A percentile compares a stretch with the other conserved stretches of the same genome.
Evolutionary conservation across 2,888 invertebrate species (phyloP).

Genomic region (Deilephila porcellus): DNA sequence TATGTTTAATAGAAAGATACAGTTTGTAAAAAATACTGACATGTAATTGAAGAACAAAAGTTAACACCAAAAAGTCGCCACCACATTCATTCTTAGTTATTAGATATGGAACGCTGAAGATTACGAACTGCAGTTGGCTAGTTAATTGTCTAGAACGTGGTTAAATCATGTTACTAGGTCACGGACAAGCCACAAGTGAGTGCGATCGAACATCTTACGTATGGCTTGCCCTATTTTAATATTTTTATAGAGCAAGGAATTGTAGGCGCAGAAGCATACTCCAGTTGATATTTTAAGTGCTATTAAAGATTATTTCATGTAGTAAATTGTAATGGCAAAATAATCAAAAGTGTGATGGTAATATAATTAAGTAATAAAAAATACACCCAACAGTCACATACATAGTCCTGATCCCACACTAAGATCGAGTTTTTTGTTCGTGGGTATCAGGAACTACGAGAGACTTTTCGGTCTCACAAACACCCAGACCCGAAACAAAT

Average conservation of each 20-base stretch:
- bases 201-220: conserved; percentile 12
- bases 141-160: conserved; percentile 16
- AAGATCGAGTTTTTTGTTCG: too few species aligned
- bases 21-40: neutral
- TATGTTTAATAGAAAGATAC: too few species aligned
- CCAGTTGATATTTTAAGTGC: too few species aligned
- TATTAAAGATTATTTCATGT: too few species aligned
- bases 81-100: neutral
- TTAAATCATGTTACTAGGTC: conserved; percentile 13
- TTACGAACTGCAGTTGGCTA: neutral
- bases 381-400: too few species aligned
- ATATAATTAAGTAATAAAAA: too few species aligned
- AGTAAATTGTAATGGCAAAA: too few species aligned
- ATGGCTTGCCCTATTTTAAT: conserved; percentile 10
- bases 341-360: too few species aligned
- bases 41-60: neutral
- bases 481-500: too few species aligned
- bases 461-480: too few species aligned
- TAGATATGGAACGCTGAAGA: neutral
- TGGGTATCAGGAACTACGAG: too few species aligned
- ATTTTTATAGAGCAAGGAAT: neutral
- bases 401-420: too few species aligned
- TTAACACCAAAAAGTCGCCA: neutral
- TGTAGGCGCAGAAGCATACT: neutral
- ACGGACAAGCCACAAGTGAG: neutral